Evolutionary conservation across 2,113 vertebrate species (phyloP), one percentile per base, ranked within the genome.

Genomic region (Struthio camelus): DNA sequence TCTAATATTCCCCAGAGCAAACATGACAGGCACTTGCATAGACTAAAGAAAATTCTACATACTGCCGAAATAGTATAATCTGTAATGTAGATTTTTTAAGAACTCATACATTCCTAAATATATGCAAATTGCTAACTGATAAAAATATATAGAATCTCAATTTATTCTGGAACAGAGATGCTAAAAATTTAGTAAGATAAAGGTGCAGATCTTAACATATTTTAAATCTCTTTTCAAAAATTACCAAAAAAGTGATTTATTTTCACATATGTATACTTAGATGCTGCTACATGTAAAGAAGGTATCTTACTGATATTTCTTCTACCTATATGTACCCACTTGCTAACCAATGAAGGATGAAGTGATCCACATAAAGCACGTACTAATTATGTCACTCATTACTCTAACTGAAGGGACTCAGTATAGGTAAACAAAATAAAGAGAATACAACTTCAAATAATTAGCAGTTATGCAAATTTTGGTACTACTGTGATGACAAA

Each of bases 221-320:
- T 61, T 40, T 53, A 8, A 62, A 38, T 56, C 51, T 69, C 14
- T 80, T 10, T 36, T n/a, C 38, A 24, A 73, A 53, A 44, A 44
- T 36, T 79, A 65, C 25, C 7, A 50, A 65, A 50, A 10, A 73
- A 66, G 16, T 36, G 34, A 38, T 90, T 69, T 69, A 5, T 83
- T 13, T 54, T 54, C 22, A 72, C 50, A 27, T 6, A 23, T 9
- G 8, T 56, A 22, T 30, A 51, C 27, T 72, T 25, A 65, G n/a
- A 58, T 27, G n/a, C 8, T 32, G 79, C 14, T 85, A 32, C 9
- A 54, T 36, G 15, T 6, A 25, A 71, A 70, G 51, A 12, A 9
- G 3, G 0, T 12, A 11, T 25, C 1, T 44, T 67, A 40, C 38
- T 18, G 9, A 36, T 27, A 61, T 19, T 32, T 56, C 3, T 42